Base-by-base conservation (phyloP, 2,888 invertebrate species). In the Epirrita christyi region DNA sequence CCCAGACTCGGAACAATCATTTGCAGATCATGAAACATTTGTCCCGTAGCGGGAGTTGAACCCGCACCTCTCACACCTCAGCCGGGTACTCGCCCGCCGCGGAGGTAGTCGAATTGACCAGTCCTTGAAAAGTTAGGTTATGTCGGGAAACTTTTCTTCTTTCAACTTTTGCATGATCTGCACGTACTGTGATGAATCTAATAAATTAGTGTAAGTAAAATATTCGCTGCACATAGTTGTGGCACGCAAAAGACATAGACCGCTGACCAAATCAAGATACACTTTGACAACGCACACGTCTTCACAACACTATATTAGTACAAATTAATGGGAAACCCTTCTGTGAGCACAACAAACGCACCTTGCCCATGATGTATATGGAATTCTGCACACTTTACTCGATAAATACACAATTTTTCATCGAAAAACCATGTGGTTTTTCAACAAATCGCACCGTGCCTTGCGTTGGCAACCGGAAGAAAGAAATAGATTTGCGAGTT, bases 381-480 rank as follows among this genome's bases (percentile, higher is more conserved):
- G 28, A 43, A 27, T 59, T 60, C 57, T 55, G 45, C 38, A 56
- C 58, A 44, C 38, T 21, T 50, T 55, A 61, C 55, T 63, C 41
- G 28, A 34, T 56, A 64, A 68, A 63, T 63, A 42, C 64, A 66
- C 63, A 63, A 70, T 67, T 70, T 71, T 71, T 72, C 64, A 73
- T 61, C 59, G 62, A 75, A 80, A 85, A 81, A 83, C 88, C 90
- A 92, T 87, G 90, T 79, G 90, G 85, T 69, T 73, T 70, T 66
- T 60, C 54, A 59, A 73, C 65, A 71, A 80, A 78, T 85, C 88
- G 75, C 78, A 92, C 91, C 91, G 88, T 89, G 88, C 83, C 85
- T 83, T 78, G 76, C 76, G 82, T 86, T 88, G 86, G 80, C 89
- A 86, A 77, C 91, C 86, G 88, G 86, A 89, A 89, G 85, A 90